Evolutionary conservation across 2,113 vertebrate species (phyloP).

Genomic region (Hippocampus barbouri): DNA sequence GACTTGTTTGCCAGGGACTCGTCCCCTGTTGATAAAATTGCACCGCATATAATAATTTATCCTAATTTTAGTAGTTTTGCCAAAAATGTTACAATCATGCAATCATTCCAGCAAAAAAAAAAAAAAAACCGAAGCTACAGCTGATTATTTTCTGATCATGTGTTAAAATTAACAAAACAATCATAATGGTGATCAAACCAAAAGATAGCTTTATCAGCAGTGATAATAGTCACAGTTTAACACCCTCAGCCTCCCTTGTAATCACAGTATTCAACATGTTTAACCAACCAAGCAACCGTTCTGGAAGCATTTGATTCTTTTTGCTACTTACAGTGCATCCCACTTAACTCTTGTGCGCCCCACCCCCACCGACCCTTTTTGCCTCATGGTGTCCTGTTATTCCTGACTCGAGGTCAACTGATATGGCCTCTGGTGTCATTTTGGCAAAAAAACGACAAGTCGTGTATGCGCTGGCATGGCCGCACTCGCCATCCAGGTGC

Average conservation of each 20-base stretch:
- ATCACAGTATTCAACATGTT: conserved; percentile 57
- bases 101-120: neutral
- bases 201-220: conserved; percentile 7
- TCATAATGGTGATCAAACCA: conserved; percentile 15
- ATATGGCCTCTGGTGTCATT: conserved; percentile 47
- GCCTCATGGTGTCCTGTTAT: conserved; percentile 37
- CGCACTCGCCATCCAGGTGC: conserved; percentile 8
- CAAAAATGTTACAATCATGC: conserved; percentile 3
- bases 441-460: conserved; percentile 48
- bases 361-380: neutral
- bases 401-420: conserved; percentile 52
- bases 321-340: conserved; percentile 4
- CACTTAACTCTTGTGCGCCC: neutral
- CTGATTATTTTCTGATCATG: conserved; percentile 1
- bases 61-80: conserved; percentile 22
- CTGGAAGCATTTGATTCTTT: conserved; percentile 56
- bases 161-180: conserved; percentile 9
- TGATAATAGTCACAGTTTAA: conserved; percentile 18
- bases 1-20: conserved; percentile 14
- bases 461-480: neutral
- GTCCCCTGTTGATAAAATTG: conserved; percentile 26
- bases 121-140: conserved; percentile 10
- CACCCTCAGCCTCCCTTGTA: conserved; percentile 25
- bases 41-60: conserved; percentile 25
- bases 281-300: conserved; percentile 7